phyloP scores from a whole-genome alignment of 2,797 vertebrate species.

The Pitangus sulphuratus region DNA sequence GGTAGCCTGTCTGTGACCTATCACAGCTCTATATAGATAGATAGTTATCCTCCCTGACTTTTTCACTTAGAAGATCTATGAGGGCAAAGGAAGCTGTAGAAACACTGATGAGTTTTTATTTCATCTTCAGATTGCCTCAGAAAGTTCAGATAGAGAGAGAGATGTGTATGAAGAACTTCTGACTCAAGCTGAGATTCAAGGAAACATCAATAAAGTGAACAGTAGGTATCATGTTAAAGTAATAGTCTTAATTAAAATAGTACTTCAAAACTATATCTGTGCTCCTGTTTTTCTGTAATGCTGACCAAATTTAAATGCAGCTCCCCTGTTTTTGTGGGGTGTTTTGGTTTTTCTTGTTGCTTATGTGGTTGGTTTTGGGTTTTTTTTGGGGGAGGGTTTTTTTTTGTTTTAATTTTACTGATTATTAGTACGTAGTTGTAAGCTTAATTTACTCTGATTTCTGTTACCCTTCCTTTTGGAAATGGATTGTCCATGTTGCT shows the following conservation, averaged over 20 bases:
- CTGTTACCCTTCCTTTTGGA: neutral
- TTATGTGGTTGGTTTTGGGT: neutral
- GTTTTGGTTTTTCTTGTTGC: neutral
- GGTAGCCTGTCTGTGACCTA: neutral
- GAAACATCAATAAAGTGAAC: conserved; percentile 96
- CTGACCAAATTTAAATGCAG: neutral
- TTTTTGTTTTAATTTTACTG: neutral
- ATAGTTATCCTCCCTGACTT: neutral
- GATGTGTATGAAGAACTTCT: conserved; percentile 96
- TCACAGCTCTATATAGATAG: neutral
- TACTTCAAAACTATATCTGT: neutral
- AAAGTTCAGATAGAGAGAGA: conserved; percentile 87
- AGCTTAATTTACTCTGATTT: neutral
- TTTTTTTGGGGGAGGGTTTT: neutral
- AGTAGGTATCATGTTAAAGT: conserved; percentile 75
- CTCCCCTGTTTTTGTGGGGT: neutral
- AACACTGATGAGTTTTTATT: neutral
- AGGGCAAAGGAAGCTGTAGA: neutral
- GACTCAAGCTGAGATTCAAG: conserved; percentile 97
- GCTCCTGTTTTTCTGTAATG: neutral
- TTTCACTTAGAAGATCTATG: neutral
- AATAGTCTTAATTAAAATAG: neutral
- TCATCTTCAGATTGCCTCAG: conserved; percentile 79
- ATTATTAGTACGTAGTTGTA: neutral
- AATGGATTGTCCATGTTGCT: neutral